Base-by-base conservation (phyloP, 2,797 vertebrate genomes). In the Hippoglossus hippoglossus region DNA sequence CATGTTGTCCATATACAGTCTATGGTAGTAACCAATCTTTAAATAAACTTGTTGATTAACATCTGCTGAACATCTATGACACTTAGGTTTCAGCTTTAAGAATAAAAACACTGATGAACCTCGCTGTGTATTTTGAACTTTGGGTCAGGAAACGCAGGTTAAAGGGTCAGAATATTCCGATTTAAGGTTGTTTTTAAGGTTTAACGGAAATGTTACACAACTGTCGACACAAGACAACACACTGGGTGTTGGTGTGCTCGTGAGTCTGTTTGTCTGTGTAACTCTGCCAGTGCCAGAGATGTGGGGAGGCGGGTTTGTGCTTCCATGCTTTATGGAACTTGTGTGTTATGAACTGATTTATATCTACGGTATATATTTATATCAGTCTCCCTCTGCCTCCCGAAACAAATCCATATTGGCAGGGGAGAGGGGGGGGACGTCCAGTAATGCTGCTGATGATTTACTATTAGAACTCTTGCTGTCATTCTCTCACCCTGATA, bases 361-460 rank as follows among this genome's bases (percentile, higher is more conserved):
- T 87, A 74, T 73, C 80, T 25, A 19, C 7, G 46, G 36, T 39
- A 24, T 64, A 39, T 36, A 64, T 66, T 46, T 46, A 91, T 84
- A 74, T 71, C 81, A 41, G 55, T 47, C 79, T 75, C 67, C 63
- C 67, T 34, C 64, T 74, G 69, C 81, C 84, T 79, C 79, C 71
- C 72, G 77, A 79, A 82, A 81, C 82, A 88, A 87, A 91, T 91
- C 90, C 78, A 90, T 89, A 88, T 55, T 72, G 84, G 83, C 31
- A 59, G 81, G 72, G 75, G 75, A 2, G 15, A 4, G 41, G 41
- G 15, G 41, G 13, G 44, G 18, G 76, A 65, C 83, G 81, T 79
- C 75, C 82, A 82, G 88, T 93, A 91, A 92, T 84, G 81, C 77
- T 76, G 60, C 82, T 76, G 74, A 82, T 93, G 91, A 93, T 92